Base-by-base conservation (phyloP, 2,113 vertebrate genomes). In the Ptyas mucosa region DNA sequence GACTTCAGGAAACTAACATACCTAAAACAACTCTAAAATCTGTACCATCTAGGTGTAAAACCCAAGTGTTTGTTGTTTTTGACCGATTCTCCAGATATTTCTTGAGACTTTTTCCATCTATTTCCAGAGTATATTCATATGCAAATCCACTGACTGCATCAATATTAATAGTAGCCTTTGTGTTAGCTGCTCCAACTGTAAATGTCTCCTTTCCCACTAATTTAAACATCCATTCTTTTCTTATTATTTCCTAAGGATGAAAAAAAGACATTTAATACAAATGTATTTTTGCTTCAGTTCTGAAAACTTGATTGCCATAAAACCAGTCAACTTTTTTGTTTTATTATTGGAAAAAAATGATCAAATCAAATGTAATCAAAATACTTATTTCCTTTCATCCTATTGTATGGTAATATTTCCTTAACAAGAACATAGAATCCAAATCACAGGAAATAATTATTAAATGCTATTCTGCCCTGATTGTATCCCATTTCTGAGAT, bases 151-250 rank as follows among this genome's bases (percentile, higher is more conserved):
- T 97, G 94, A 99, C 96, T 0, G 99, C 99, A 90, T 99, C 99
- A 15, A 99, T 99, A 95, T 99, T 99, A 96, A 99, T 99, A 90
- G 98, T 98, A 53, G 99, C 99, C 97, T 99, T 99, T 34, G 98
- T 98, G 93, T 98, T 98, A 2, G 98, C 92, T 61, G 97, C 97
- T 93, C 99, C 99, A 95, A 99, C 98, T 3, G 49, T 96, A 96
- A 99, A 99, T 0, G 98, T 98, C 96, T 99, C 99, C 97, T 99
- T 99, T 94, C 99, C 99, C 91, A 99, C 99, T 89, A 99, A 97
- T 94, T 99, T 99, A 96, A 99, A 99, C 99, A 99, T 99, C 99
- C 99, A 99, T 91, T 99, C 99, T 96, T 97, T 98, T 91, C 99
- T 98, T 96, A 99, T 97, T 23, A 98, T 96, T 96, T 99, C 99